Evolutionary conservation across 2,113 vertebrate genomes (phyloP).

Genomic region (Rhea pennata): DNA sequence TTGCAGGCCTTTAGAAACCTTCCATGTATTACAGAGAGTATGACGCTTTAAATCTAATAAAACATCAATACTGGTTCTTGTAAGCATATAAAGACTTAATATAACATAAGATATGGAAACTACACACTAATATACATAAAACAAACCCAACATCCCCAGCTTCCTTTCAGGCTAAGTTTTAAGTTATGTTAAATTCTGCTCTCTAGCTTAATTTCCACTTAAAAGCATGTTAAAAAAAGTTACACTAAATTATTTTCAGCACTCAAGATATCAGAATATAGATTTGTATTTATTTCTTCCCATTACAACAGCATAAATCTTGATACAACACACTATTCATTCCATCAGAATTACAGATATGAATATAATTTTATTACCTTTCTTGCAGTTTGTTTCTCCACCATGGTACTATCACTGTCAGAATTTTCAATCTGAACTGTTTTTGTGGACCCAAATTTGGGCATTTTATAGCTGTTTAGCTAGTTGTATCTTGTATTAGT

Average conservation of each 20-base stretch:
- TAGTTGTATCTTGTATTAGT: slow-evolving; percentile 85
- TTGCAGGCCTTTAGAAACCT: background rate
- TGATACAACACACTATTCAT: background rate
- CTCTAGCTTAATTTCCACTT: background rate
- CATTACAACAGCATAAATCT: background rate
- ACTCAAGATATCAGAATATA: background rate
- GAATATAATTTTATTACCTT: slow-evolving; percentile 81
- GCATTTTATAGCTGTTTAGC: slow-evolving; percentile 93
- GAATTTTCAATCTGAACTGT: slow-evolving; percentile 84
- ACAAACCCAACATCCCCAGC: background rate
- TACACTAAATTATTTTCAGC: background rate
- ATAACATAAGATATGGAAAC: background rate
- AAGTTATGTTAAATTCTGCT: background rate
- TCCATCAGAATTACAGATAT: background rate
- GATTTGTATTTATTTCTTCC: background rate
- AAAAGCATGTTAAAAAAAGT: background rate
- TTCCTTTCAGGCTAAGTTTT: background rate
- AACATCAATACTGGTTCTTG: background rate
- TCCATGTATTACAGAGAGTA: background rate
- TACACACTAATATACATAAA: background rate
- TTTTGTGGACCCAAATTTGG: slow-evolving; percentile 92
- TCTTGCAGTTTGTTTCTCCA: slow-evolving; percentile 94
- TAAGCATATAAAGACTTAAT: background rate
- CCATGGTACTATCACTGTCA: slow-evolving; percentile 96
- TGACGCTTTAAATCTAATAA: background rate